Percentiles rank a stretch among this genome's conserved stretches.
These are phyloP conservation scores for Spermophilus dauricus DNA, from an alignment of 2,113 vertebrate genomes.

Conservation along the genomic window DNA sequence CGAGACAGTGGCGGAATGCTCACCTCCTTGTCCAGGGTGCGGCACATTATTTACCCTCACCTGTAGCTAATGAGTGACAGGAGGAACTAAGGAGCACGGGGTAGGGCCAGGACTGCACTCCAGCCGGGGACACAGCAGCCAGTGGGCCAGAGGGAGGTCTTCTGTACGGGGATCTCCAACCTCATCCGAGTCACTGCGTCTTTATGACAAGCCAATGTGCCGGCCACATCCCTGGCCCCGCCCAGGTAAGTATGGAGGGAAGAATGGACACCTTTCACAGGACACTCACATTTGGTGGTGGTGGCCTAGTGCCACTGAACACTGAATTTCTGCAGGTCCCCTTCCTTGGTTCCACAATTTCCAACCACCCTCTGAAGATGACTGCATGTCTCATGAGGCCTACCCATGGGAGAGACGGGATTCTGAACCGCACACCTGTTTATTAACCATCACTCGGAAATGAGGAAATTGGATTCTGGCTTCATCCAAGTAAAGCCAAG, in stretches of 20 bases:
- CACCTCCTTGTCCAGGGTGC: background rate
- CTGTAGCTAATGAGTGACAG: no score
- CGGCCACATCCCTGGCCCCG: rapidly evolving
- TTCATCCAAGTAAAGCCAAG: background rate
- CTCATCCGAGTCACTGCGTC: background rate
- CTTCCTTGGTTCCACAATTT: background rate
- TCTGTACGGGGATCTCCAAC: background rate
- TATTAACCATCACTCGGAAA: background rate
- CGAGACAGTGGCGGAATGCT: rapidly evolving
- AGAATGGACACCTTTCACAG: background rate
- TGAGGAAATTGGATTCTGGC: background rate
- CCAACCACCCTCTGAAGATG: background rate
- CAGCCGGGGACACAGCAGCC: rapidly evolving
- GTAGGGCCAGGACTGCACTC: background rate
- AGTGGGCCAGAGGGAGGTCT: background rate
- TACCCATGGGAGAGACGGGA: background rate
- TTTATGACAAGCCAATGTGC: background rate
- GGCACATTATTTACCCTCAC: rapidly evolving
- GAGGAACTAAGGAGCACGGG: background rate
- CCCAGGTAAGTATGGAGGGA: rapidly evolving
- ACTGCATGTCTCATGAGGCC: background rate
- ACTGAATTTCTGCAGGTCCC: background rate
- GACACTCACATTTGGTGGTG: rapidly evolving
- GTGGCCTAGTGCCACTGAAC: background rate
- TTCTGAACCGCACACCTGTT: rapidly evolving